Conservation (phyloP, 2,113 vertebrate genomes). For the Regulus satrapa region DNA sequence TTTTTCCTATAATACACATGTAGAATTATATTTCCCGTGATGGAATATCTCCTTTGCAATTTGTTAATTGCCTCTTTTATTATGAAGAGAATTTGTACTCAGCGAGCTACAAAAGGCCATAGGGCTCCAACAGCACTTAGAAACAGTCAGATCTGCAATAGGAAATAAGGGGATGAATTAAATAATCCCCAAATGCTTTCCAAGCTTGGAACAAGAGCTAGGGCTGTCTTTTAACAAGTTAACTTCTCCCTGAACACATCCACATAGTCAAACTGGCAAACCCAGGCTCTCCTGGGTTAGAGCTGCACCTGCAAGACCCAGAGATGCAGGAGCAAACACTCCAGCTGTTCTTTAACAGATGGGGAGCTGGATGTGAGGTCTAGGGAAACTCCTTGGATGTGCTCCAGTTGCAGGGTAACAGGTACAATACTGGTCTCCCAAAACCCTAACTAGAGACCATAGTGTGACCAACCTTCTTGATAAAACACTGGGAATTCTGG, state of each 20-base stretch:
- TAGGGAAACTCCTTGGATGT: neutral
- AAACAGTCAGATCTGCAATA: neutral
- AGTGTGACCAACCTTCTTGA: neutral
- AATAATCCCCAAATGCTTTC: neutral
- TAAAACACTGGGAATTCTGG: neutral
- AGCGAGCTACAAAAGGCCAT: neutral
- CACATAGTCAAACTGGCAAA: neutral
- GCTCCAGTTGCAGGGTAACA: neutral
- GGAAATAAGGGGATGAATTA: neutral
- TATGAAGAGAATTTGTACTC: neutral
- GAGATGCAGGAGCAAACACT: neutral
- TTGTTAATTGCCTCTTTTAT: slow-evolving; percentile 35
- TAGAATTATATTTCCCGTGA: neutral
- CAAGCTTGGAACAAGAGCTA: neutral
- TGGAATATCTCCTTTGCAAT: slow-evolving; percentile 8
- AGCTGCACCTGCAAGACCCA: neutral
- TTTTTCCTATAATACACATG: neutral
- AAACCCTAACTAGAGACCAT: neutral
- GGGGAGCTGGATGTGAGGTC: neutral
- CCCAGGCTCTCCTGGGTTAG: neutral
- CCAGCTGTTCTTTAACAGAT: neutral
- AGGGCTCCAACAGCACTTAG: neutral
- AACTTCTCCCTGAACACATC: neutral
- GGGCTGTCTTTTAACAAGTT: neutral
- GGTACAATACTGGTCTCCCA: neutral